Evolutionary conservation across 2,888 invertebrate species (phyloP), one percentile per base, ranked within the genome.

Genomic region (Volucella inanis): DNA sequence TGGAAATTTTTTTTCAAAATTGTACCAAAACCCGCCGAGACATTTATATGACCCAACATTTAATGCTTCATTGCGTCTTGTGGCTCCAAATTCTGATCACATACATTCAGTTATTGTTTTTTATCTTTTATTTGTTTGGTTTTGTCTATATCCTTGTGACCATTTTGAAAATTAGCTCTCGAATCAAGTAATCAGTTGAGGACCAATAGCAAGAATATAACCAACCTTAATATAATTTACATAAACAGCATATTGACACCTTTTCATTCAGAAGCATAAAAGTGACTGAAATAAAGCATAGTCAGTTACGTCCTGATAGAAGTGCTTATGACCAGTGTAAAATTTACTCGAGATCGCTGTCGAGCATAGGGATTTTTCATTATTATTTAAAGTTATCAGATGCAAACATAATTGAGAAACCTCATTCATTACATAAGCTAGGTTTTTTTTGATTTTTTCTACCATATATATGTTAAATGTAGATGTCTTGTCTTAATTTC

Each of bases 231-330:
- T 10, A n/a, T 38, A 59, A 71, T 71, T 41, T 52, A 55, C 62
- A 71, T 41, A 72, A 83, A 72, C 68, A 50, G 62, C 49, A 52
- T 67, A 74, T 52, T 77, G 67, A 72, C 55, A 77, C 49, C 59
- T 59, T 55, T 82, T 65, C 65, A 68, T 62, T 64, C 55, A 67
- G n/a, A 50, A 75, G 55, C 4, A 31, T 31, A 31, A 77, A 61
- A 68, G 47, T 11, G 49, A 3, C 8, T 6, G 12, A 9, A 47
- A 59, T 22, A 67, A 43, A 6, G 1, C 6, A 31, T 31, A 31
- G 6, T 31, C 31, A 31, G 31, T 6, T 31, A 31, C 31, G 6
- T 31, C 31, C 4, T 31, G 31, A 31, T 31, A 0, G 4, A 31
- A 31, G 31, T 31, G 31, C 31, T 31, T 6, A 31, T 31, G 31